A percentile compares a stretch with the other conserved stretches of the same genome.
These are phyloP conservation scores for Pteropus rufus DNA, from an alignment of 2,797 vertebrate genomes.

Conservation along the genomic window DNA sequence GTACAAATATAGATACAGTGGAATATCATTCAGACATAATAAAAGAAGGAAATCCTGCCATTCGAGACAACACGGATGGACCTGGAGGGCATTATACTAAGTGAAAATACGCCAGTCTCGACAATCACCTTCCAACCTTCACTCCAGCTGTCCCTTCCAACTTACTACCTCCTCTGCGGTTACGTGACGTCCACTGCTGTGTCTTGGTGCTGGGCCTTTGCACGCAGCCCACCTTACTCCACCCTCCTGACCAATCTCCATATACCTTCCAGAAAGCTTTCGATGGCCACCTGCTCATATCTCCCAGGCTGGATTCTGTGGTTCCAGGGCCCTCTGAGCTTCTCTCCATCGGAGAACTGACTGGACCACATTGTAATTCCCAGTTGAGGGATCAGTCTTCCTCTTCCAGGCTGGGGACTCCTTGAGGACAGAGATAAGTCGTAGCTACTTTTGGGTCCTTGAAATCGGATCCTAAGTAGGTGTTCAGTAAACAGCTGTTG, in stretches of 20 bases:
- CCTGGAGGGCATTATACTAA: not conserved
- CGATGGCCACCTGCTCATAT: not conserved
- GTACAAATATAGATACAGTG: not conserved
- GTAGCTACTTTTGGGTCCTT: not conserved
- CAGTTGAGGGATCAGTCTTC: not conserved
- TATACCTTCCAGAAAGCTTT: not conserved
- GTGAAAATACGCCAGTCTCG: not conserved
- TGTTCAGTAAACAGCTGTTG: not conserved
- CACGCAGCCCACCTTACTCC: not conserved
- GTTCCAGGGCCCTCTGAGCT: not conserved
- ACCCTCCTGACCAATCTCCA: not conserved
- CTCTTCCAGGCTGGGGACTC: not conserved
- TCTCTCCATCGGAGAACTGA: not conserved
- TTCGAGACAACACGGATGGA: not conserved
- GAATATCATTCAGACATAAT: not conserved
- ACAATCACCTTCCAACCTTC: not conserved
- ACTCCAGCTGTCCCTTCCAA: not conserved
- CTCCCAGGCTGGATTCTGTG: not conserved
- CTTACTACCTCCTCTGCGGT: not conserved
- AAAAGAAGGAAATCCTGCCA: not conserved
- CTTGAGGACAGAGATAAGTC: not conserved
- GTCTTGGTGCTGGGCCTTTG: not conserved
- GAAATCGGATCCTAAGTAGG: not conserved
- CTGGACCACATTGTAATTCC: not conserved
- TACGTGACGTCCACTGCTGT: rapidly evolving